These are phyloP conservation scores for Leucopsar rothschildi DNA, from an alignment of 2,113 vertebrate species.

Conservation along the genomic window DNA sequence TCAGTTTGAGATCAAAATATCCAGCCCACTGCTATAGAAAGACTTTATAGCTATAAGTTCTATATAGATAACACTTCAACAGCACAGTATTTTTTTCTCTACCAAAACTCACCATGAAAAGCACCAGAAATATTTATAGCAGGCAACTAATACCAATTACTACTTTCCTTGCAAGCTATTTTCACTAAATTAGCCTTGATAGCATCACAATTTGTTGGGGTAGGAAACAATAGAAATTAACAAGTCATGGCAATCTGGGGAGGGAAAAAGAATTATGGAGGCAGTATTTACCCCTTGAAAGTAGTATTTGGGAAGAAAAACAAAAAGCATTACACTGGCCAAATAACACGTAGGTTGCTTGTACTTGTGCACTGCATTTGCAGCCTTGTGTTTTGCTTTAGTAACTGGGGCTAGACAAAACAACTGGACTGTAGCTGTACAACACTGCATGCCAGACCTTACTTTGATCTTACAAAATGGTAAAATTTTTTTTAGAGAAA, in stretches of 20 bases:
- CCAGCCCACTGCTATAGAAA: neutral
- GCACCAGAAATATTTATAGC: neutral
- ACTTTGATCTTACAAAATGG: neutral
- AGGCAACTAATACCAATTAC: neutral
- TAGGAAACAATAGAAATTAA: neutral
- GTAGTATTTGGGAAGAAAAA: neutral
- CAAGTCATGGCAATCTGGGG: neutral
- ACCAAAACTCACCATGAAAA: neutral
- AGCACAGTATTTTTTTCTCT: neutral
- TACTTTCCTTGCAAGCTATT: neutral
- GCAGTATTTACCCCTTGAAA: neutral
- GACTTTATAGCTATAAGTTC: neutral
- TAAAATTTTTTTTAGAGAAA: neutral
- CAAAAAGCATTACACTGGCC: neutral
- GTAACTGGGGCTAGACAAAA: constrained; percentile 29
- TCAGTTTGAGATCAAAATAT: constrained; percentile 29
- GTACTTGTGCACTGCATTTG: neutral
- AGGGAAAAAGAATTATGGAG: neutral
- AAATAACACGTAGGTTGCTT: neutral
- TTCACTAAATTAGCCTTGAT: neutral
- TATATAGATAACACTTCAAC: neutral
- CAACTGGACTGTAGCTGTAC: neutral
- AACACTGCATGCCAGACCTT: neutral
- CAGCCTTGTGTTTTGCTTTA: constrained; percentile 3
- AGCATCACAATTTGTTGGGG: neutral